Base-by-base conservation (phyloP, 2,797 vertebrate species). In the Microctenopoma steveboyesi region DNA sequence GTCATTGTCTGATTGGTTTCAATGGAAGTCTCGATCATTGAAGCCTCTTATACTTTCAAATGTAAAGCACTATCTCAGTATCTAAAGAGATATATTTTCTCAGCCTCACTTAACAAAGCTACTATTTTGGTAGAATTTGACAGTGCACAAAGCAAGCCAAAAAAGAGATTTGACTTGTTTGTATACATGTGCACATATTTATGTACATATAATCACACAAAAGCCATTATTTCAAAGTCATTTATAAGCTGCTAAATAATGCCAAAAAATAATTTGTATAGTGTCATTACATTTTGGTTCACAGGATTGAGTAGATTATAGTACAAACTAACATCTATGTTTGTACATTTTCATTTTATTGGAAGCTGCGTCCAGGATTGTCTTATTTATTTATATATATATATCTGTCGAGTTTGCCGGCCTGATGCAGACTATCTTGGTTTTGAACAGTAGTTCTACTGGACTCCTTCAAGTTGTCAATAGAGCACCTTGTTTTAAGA, bases 191-290 rank as follows among this genome's bases (percentile, higher is more conserved):
- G 84, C 85, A 84, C 85, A 74, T 81, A 86, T 86, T 69, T 82
- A 82, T 92, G 87, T 92, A 92, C 51, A 92, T 90, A 89, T 63
- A 76, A 81, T 90, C 86, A 86, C 89, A 89, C 87, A 82, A 84
- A 94, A 94, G 93, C 94, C 94, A 94, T 94, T 87, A 85, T 94
- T 89, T 92, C 77, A 90, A 86, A 91, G 89, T 92, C 85, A 89
- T 89, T 89, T 91, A 87, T 91, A 93, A 92, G 94, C 94, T 94
- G 94, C 94, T 94, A 93, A 92, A 88, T 90, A 86, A 94, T 93
- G 92, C 94, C 94, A 94, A 95, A 95, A 92, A 93, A 85, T 64
- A 79, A 77, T 90, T 84, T 89, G 75, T 89, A 72, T 77, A 83
- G 81, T 79, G 76, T 89, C 66, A 86, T 82, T 53, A 66, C 59